Percentiles rank a stretch among this genome's conserved stretches.
phyloP scores from a whole-genome alignment of 2,888 invertebrate species.

The Cybosia mesomella region DNA sequence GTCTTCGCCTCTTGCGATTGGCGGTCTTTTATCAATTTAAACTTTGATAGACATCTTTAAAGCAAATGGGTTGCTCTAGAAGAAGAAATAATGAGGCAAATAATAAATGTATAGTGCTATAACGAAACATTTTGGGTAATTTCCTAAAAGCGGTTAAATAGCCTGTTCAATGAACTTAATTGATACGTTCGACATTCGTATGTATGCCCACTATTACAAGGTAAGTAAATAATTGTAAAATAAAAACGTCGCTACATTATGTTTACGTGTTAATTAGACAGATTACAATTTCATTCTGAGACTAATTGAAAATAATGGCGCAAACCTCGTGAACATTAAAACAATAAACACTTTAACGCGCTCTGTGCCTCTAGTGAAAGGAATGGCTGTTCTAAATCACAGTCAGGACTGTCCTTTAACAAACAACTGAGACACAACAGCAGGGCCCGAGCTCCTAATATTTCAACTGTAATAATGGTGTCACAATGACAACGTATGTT shows the following conservation, averaged over 20 bases:
- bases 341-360: not conserved
- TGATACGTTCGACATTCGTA: too few relatives aligned
- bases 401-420: constrained; percentile 6
- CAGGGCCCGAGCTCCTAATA: not conserved
- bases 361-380: not conserved
- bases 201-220: too few relatives aligned
- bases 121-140: too few relatives aligned
- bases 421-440: constrained; percentile 3
- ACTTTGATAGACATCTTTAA: too few relatives aligned
- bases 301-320: not conserved
- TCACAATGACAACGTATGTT: constrained; percentile 4
- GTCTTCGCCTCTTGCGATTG: too few relatives aligned
- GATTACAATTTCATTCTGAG: constrained; percentile 2
- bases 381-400: constrained; percentile 6
- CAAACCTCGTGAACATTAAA: constrained; percentile 3
- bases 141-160: too few relatives aligned
- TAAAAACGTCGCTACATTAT: not conserved
- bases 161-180: too few relatives aligned
- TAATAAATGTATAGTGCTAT: too few relatives aligned
- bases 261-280: not conserved
- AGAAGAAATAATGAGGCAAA: too few relatives aligned
- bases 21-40: too few relatives aligned
- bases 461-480: constrained; percentile 4
- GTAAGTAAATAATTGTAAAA: too few relatives aligned
- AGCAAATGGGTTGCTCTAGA: too few relatives aligned